Evolutionary conservation across 1,140 invertebrate species (phyloP).

Genomic region (Muscidifurax raptorellus): DNA sequence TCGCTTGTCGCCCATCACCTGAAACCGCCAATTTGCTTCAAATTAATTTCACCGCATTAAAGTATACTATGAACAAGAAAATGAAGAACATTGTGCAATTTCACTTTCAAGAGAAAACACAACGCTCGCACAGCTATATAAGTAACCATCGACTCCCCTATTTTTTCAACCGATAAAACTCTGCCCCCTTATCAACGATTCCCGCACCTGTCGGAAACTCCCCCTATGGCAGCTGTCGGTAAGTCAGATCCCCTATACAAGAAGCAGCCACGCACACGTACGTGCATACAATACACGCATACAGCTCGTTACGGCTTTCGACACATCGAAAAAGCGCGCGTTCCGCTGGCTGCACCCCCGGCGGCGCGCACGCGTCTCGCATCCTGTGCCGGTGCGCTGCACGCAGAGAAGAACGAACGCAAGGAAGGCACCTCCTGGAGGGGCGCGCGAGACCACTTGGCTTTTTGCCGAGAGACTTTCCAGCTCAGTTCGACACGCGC

Average conservation of each 20-base stretch:
- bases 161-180: no score
- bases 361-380: not conserved
- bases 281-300: no score
- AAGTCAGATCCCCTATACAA: not conserved
- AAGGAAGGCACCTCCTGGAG: not conserved
- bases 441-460: not conserved
- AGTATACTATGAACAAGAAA: not conserved
- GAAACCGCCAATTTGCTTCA: not conserved
- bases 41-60: not conserved
- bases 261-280: no score
- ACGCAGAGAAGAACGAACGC: not conserved
- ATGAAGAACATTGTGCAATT: not conserved
- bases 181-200: not conserved
- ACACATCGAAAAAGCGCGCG: not conserved
- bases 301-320: not conserved
- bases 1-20: not conserved
- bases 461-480: not conserved
- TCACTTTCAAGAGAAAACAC: no score
- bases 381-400: not conserved
- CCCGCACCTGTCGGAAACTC: not conserved
- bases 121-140: no score
- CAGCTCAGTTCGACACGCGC: slow-evolving; percentile 25
- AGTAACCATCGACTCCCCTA: no score
- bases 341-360: slow-evolving; percentile 24
- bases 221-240: not conserved